Percentiles rank a stretch among this genome's conserved stretches.
These are phyloP conservation scores for Leptatherina wallacei DNA, from an alignment of 2,797 vertebrate species.

Conservation along the genomic window DNA sequence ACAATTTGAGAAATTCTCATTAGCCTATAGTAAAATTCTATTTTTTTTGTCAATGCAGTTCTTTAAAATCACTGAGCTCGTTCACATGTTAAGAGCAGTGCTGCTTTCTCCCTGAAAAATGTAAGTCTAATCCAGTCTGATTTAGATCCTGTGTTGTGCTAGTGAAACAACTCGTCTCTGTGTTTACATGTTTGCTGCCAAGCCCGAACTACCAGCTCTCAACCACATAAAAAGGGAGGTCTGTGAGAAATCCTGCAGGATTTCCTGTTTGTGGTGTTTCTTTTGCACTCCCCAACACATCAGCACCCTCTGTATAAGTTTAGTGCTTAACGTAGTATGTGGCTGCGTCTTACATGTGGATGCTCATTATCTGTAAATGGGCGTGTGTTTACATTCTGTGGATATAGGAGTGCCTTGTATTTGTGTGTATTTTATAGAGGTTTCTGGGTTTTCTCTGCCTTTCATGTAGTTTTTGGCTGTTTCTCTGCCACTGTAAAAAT, in stretches of 20 bases:
- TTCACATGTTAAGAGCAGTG: neutral
- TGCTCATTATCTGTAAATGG: constrained; percentile 27
- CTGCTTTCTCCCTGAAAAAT: constrained; percentile 26
- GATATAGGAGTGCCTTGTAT: constrained; percentile 8
- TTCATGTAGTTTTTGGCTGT: constrained; percentile 58
- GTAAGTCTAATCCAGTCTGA: constrained; percentile 27
- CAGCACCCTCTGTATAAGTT: constrained; percentile 37
- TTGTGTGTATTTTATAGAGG: constrained; percentile 60
- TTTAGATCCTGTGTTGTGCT: constrained; percentile 40
- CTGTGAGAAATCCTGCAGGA: constrained; percentile 63
- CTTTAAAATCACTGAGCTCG: neutral
- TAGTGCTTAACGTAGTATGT: constrained; percentile 14
- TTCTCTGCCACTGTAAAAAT: constrained; percentile 65
- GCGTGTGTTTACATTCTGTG: constrained; percentile 1
- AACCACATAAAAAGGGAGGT: constrained; percentile 62
- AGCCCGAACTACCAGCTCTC: constrained; percentile 43
- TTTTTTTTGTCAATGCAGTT: neutral
- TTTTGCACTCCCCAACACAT: constrained; percentile 35
- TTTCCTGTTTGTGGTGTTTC: constrained; percentile 72
- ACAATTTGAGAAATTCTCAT: neutral
- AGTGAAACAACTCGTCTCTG: constrained; percentile 42
- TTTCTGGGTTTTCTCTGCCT: constrained; percentile 64
- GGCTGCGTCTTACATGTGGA: constrained; percentile 14
- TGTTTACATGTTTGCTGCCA: constrained; percentile 60
- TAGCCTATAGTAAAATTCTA: too few species aligned